Percentiles rank a stretch among this genome's conserved stretches.
Evolutionary conservation across 2,797 vertebrate species (phyloP).

Genomic region (Sebastes ruberrimus): DNA sequence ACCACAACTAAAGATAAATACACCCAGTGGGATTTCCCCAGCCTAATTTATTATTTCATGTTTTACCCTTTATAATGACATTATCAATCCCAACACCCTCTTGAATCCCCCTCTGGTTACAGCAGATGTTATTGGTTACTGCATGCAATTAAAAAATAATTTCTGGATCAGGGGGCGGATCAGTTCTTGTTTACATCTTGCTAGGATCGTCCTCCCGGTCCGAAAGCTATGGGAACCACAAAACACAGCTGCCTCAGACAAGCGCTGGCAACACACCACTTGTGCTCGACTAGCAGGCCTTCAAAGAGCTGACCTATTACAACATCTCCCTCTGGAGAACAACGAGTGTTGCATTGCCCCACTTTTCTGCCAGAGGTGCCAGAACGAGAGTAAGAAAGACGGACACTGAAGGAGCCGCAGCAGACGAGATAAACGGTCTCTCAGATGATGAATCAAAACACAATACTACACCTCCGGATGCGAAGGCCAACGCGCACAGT

Average conservation of each 20-base stretch:
- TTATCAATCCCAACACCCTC: not conserved
- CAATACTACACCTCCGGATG: slow-evolving; percentile 71
- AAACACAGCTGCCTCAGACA: not conserved
- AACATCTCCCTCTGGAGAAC: slow-evolving; percentile 32
- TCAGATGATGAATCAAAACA: slow-evolving; percentile 8
- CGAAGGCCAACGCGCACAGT: slow-evolving; percentile 58
- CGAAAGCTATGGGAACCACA: not conserved
- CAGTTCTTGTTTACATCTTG: not conserved
- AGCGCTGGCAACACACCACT: slow-evolving; percentile 5
- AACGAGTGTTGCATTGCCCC: slow-evolving; percentile 33
- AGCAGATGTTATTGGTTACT: slow-evolving; percentile 20
- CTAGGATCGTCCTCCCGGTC: not conserved
- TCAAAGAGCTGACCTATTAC: slow-evolving; percentile 59
- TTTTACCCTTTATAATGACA: not conserved
- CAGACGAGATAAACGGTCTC: not conserved
- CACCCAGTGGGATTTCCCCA: not conserved
- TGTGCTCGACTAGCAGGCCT: slow-evolving; percentile 28
- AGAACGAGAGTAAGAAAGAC: slow-evolving; percentile 14
- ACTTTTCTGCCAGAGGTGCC: slow-evolving; percentile 47
- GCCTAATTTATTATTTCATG: not conserved
- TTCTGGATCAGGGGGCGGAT: not conserved
- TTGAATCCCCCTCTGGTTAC: not conserved
- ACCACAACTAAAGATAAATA: not conserved
- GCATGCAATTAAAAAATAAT: not conserved
- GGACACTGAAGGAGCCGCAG: not conserved